A percentile compares a stretch with the other conserved stretches of the same genome.
These are phyloP conservation scores for Heliornis fulica DNA, from an alignment of 2,113 vertebrate genomes.

Conservation along the genomic window DNA sequence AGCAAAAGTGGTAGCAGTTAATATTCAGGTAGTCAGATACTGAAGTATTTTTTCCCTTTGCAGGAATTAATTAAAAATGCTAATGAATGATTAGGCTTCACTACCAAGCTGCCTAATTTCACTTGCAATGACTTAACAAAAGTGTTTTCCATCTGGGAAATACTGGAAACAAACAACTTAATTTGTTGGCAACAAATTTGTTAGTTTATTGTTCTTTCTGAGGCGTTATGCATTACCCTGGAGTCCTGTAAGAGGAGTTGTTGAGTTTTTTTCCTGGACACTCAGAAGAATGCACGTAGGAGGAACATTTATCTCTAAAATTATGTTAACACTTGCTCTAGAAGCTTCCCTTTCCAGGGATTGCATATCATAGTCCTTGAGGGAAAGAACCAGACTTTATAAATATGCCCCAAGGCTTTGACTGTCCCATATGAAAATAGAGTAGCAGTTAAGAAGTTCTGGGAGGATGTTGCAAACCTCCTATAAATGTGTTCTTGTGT, in stretches of 20 bases:
- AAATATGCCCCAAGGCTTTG: no score
- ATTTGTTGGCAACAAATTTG: slow-evolving; percentile 32
- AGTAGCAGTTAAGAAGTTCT: not conserved
- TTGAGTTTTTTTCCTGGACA: slow-evolving; percentile 13
- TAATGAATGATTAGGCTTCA: slow-evolving; percentile 24
- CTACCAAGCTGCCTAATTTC: slow-evolving; percentile 50
- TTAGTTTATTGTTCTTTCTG: slow-evolving; percentile 36
- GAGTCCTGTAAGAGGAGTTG: not conserved
- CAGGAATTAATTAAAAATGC: slow-evolving; percentile 48
- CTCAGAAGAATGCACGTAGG: not conserved
- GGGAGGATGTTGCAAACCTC: not conserved
- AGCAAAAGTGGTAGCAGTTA: not conserved
- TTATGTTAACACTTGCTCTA: not conserved
- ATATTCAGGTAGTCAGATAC: not conserved
- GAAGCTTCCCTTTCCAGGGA: not conserved
- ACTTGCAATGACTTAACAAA: slow-evolving; percentile 10
- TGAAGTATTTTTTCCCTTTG: slow-evolving; percentile 26
- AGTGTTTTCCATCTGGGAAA: slow-evolving; percentile 26
- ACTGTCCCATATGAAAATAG: no score
- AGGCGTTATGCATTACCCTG: not conserved
- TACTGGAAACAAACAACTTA: not conserved
- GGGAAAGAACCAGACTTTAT: not conserved
- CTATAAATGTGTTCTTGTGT: not conserved
- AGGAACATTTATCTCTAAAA: not conserved
- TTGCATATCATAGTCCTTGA: not conserved